Evolutionary conservation across 2,113 vertebrate species (phyloP).

Genomic region (Mesembrinibis cayennensis): DNA sequence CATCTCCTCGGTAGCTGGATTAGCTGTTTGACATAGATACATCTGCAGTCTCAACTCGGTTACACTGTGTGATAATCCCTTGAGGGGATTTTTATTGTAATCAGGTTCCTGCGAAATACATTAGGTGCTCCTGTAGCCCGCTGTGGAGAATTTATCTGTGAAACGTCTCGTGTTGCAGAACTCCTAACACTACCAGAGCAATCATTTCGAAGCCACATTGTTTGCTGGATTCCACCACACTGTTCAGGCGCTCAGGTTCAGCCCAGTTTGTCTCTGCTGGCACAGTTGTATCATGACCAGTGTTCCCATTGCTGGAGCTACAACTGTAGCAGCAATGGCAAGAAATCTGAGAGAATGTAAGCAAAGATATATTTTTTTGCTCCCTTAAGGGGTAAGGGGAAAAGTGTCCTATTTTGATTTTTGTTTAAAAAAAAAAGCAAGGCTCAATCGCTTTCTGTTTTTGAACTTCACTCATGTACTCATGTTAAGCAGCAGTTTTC

Average conservation of each 20-base stretch:
- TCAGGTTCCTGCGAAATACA: neutral
- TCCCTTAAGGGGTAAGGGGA: neutral
- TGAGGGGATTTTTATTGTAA: neutral
- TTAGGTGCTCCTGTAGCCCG: neutral
- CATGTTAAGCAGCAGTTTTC: neutral
- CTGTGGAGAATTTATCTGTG: neutral
- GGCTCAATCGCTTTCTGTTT: neutral
- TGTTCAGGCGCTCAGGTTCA: neutral
- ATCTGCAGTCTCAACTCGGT: neutral
- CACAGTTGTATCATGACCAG: neutral
- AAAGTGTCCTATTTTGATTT: neutral
- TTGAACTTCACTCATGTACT: neutral
- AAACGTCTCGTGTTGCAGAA: neutral
- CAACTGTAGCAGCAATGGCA: neutral
- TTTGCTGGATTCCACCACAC: neutral
- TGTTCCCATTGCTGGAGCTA: neutral
- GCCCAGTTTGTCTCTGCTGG: neutral
- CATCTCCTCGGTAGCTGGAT: neutral
- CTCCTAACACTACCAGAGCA: neutral
- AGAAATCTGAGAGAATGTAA: neutral
- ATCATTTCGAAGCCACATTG: neutral
- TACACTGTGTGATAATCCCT: neutral
- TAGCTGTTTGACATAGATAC: rapidly evolving
- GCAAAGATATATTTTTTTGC: neutral
- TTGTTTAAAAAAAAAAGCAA: neutral